These are phyloP conservation scores for Dysmachus trigonus DNA, from an alignment of 2,888 invertebrate species.

Conservation along the genomic window DNA sequence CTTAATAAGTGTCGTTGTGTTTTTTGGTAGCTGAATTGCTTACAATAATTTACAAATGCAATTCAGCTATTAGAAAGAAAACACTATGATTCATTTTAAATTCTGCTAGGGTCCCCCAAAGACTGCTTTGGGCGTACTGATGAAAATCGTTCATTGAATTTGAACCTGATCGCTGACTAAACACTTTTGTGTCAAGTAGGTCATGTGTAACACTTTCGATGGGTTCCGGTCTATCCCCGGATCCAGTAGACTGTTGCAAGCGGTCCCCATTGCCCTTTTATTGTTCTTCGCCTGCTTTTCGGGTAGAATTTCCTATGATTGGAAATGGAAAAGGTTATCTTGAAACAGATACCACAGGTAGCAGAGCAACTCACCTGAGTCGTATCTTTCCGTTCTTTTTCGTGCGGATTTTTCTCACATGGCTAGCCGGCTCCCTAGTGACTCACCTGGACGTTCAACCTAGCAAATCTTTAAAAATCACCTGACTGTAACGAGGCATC, in stretches of 20 bases:
- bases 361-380: neutral
- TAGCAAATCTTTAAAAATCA: constrained; percentile 53
- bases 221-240: neutral
- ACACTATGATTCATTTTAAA: neutral
- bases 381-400: neutral
- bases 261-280: neutral
- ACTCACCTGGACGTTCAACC: neutral
- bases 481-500: constrained; percentile 60
- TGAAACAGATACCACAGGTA: too few species aligned
- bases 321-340: too few species aligned
- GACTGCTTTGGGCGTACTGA: neutral
- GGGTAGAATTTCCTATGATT: neutral
- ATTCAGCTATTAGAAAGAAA: neutral
- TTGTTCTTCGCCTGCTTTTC: neutral
- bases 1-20: too few species aligned
- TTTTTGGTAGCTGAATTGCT: neutral
- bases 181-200: constrained; percentile 29
- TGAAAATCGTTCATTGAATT: neutral
- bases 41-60: neutral
- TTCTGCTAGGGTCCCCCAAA: neutral
- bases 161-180: constrained; percentile 18
- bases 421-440: neutral
- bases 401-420: constrained; percentile 8
- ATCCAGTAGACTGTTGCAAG: neutral
- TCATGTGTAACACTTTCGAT: constrained; percentile 17